These are phyloP conservation scores for Rhagonycha fulva DNA, from an alignment of 2,888 invertebrate genomes.

Conservation along the genomic window DNA sequence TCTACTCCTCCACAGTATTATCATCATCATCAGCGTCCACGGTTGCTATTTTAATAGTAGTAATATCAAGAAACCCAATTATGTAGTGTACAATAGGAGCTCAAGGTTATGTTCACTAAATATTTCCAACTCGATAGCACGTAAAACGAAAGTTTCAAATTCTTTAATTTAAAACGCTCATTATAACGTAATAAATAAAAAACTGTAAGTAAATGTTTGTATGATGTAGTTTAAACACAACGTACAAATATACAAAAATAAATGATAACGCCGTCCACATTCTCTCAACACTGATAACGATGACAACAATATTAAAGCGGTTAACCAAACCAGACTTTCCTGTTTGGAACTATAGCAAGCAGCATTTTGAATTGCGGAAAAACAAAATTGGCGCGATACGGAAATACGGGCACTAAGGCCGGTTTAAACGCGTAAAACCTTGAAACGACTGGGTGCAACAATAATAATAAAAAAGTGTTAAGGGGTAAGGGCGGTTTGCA, in stretches of 20 bases:
- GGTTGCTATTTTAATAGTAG: not conserved
- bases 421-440: not conserved
- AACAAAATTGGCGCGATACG: not conserved
- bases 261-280: conserved; percentile 23
- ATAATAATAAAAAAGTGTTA: not conserved
- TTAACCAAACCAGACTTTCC: conserved; percentile 21
- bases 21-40: not conserved
- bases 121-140: not conserved
- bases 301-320: conserved; percentile 23
- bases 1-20: not conserved
- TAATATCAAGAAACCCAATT: not conserved
- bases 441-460: not conserved
- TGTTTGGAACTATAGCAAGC: not conserved
- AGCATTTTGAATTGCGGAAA: not conserved
- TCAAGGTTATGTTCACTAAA: not conserved
- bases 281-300: conserved; percentile 23
- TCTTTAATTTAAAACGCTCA: not conserved
- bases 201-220: not conserved
- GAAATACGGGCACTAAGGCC: not conserved
- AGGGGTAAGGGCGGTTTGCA: not conserved
- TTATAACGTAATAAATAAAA: not conserved
- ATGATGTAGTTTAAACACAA: conserved; percentile 17
- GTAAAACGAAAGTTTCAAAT: not conserved
- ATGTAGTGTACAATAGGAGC: not conserved
- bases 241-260: conserved; percentile 5